Evolutionary conservation across 2,888 invertebrate species (phyloP).

Genomic region (Polydrusus pterygomalis): DNA sequence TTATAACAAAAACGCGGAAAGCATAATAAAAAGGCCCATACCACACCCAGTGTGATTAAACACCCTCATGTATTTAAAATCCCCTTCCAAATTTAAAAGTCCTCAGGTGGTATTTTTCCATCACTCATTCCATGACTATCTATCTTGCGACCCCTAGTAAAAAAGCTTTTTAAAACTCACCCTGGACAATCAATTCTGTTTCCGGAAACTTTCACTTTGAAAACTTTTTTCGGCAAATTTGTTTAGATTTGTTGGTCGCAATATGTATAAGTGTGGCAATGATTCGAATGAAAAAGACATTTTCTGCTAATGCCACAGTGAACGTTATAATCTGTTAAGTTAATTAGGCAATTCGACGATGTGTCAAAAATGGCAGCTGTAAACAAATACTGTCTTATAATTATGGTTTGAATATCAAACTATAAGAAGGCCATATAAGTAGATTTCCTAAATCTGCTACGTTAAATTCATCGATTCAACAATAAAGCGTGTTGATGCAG

Average conservation of each 20-base stretch:
- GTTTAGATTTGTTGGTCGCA: constrained; percentile 1
- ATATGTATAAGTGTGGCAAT: neutral
- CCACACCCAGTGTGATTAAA: constrained; percentile 40
- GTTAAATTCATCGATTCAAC: too few species aligned
- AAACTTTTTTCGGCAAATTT: constrained; percentile 18
- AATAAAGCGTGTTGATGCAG: too few species aligned
- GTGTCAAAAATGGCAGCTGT: too few species aligned
- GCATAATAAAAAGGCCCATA: constrained; percentile 40
- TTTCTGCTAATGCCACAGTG: too few species aligned
- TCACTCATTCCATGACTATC: constrained; percentile 50
- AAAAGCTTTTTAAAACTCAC: constrained; percentile 27
- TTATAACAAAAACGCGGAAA: constrained; percentile 43
- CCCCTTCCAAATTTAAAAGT: constrained; percentile 50
- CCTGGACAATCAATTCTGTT: constrained; percentile 46
- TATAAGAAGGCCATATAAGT: too few species aligned
- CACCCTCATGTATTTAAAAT: constrained; percentile 35
- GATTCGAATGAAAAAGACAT: too few species aligned
- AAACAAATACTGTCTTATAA: too few species aligned
- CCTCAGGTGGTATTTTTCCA: constrained; percentile 50
- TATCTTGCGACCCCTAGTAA: constrained; percentile 50
- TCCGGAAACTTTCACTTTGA: constrained; percentile 23
- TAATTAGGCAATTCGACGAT: too few species aligned
- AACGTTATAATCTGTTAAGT: too few species aligned
- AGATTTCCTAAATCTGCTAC: too few species aligned
- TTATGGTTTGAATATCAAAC: too few species aligned